These are phyloP conservation scores for Zaprionus ornatus DNA, from an alignment of 1,140 invertebrate species.

Conservation along the genomic window DNA sequence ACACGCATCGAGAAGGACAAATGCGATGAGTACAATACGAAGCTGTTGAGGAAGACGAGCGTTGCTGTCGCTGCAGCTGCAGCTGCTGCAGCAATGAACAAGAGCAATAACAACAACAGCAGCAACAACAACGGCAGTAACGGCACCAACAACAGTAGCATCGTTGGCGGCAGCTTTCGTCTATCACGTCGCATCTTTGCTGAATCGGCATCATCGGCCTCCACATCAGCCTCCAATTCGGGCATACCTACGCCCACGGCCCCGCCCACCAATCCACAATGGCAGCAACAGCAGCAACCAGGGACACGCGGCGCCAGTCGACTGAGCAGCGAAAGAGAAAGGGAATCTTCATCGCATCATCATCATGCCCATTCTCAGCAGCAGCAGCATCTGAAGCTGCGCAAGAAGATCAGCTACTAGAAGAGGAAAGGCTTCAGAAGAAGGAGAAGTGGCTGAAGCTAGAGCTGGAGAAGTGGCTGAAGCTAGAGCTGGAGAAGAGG, in stretches of 20 bases:
- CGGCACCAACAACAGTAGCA: constrained; percentile 23
- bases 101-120: constrained; percentile 39
- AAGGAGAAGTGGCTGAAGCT: neutral
- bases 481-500: too few relatives aligned
- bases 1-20: constrained; percentile 81
- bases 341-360: neutral
- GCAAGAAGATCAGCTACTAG: constrained; percentile 82
- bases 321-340: constrained; percentile 45
- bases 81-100: constrained; percentile 46
- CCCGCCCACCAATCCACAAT: constrained; percentile 46
- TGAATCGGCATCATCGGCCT: constrained; percentile 70
- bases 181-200: constrained; percentile 62
- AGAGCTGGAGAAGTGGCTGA: neutral
- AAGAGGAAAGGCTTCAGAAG: too few relatives aligned
- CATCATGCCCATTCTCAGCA: neutral
- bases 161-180: constrained; percentile 59
- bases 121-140: constrained; percentile 27
- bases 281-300: constrained; percentile 50
- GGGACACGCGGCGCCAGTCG: constrained; percentile 39
- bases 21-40: constrained; percentile 81
- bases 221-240: constrained; percentile 75
- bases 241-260: constrained; percentile 79
- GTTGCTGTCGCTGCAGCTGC: constrained; percentile 51
- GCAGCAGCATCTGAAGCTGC: constrained; percentile 70
- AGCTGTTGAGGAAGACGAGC: constrained; percentile 72